Conservation (phyloP, 2,113 vertebrate species). For the Notechis scutatus region DNA sequence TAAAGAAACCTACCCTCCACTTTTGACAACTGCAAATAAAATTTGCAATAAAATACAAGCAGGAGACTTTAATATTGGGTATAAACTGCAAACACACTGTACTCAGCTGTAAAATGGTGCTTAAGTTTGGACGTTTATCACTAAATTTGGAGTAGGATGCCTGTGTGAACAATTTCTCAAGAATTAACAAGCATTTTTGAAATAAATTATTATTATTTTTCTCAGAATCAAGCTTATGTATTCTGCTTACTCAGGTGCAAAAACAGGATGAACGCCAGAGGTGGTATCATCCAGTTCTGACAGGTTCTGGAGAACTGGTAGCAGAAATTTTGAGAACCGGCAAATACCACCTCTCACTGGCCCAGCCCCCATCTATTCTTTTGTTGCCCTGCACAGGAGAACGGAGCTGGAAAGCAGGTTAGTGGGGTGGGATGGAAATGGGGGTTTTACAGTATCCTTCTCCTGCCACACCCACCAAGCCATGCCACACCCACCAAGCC, state of each 20-base stretch:
- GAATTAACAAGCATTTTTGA: neutral
- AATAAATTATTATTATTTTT: neutral
- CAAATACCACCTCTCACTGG: too few species aligned
- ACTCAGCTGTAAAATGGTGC: neutral
- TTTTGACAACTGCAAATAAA: neutral
- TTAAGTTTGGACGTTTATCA: neutral
- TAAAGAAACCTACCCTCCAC: neutral
- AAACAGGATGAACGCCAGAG: neutral
- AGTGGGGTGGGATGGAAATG: too few species aligned
- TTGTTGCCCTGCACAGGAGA: too few species aligned
- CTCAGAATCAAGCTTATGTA: neutral
- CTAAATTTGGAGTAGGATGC: neutral
- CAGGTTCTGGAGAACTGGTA: too few species aligned
- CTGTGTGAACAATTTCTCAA: neutral
- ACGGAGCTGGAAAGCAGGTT: too few species aligned
- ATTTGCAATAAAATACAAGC: neutral
- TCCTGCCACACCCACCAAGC: too few species aligned
- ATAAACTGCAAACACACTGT: neutral
- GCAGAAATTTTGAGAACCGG: too few species aligned
- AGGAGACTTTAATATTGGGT: neutral
- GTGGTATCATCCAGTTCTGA: too few species aligned
- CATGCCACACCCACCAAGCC: too few species aligned
- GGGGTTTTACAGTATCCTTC: too few species aligned
- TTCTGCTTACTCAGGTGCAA: neutral
- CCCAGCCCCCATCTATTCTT: too few species aligned